A percentile compares a stretch with the other conserved stretches of the same genome.
Evolutionary conservation across 23 tunicate genomes (phyloP).

Genomic region (Trididemnum clinides): DNA sequence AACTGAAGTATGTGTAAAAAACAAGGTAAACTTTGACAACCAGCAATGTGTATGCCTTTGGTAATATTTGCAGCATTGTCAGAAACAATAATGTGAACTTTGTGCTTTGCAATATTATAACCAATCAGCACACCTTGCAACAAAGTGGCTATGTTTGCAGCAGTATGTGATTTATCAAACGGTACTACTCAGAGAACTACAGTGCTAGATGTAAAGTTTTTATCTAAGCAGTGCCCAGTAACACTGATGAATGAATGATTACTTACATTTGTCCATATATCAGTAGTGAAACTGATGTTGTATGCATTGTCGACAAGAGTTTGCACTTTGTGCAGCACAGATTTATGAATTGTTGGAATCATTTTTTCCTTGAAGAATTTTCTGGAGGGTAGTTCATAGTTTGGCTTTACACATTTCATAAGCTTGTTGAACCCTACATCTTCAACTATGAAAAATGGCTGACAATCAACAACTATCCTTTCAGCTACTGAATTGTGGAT

Average conservation of each 20-base stretch:
- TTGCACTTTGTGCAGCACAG: not conserved
- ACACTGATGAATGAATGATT: conserved; percentile 21
- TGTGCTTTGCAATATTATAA: conserved; percentile 6
- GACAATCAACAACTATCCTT: conserved; percentile 52
- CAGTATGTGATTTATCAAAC: conserved; percentile 5
- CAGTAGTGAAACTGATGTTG: conserved; percentile 18
- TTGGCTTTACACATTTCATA: not conserved
- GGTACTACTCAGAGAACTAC: conserved; percentile 8
- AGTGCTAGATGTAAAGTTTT: not conserved
- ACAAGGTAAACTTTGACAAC: not conserved
- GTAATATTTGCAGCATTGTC: conserved; percentile 26
- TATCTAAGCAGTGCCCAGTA: not conserved
- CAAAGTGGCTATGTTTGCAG: not conserved
- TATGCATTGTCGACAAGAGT: not conserved
- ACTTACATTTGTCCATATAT: conserved; percentile 1
- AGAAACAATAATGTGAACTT: conserved; percentile 15
- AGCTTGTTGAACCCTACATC: conserved; percentile 46
- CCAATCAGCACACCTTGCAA: conserved; percentile 7
- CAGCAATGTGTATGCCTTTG: not conserved
- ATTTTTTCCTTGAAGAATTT: conserved; percentile 1
- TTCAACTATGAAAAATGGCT: conserved; percentile 46
- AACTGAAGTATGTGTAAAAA: conserved; percentile 15
- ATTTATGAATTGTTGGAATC: not conserved
- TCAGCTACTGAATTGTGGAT: conserved; percentile 8
- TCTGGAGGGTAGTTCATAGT: conserved; percentile 28